Conservation (phyloP, 2,888 invertebrate genomes). For the Catocala fraxini region DNA sequence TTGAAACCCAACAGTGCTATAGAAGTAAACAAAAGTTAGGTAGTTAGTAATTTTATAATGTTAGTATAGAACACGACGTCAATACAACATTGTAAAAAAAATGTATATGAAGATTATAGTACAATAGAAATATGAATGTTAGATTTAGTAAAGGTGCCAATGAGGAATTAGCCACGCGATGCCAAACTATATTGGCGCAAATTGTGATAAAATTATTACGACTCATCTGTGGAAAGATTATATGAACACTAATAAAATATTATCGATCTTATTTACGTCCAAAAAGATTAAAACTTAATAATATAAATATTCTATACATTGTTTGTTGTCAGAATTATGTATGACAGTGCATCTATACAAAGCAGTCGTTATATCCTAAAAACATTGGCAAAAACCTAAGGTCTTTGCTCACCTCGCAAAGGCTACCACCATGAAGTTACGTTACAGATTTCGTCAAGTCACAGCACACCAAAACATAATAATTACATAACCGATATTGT, state of each 20-base stretch:
- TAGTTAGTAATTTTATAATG: no score
- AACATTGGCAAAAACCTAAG: constrained; percentile 7
- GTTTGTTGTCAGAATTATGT: background rate
- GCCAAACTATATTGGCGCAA: constrained; percentile 14
- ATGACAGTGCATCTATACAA: background rate
- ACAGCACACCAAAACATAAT: constrained; percentile 53
- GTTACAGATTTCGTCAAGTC: constrained; percentile 20
- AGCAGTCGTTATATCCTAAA: constrained; percentile 10
- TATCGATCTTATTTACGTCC: no score
- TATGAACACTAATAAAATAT: no score
- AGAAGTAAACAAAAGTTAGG: no score
- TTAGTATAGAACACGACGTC: no score
- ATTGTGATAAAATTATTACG: constrained; percentile 6
- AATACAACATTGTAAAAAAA: background rate
- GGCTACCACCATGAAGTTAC: constrained; percentile 19
- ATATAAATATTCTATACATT: background rate
- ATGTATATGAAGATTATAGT: background rate
- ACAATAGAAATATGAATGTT: constrained; percentile 5
- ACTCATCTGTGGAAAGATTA: background rate
- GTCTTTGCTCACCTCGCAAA: constrained; percentile 30
- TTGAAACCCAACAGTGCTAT: no score
- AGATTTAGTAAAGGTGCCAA: constrained; percentile 10
- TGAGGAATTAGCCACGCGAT: constrained; percentile 10
- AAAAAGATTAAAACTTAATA: no score
- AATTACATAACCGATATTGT: constrained; percentile 78